Evolutionary conservation across 2,797 vertebrate genomes (phyloP).

Genomic region (Oryzias dopingdopingensis): DNA sequence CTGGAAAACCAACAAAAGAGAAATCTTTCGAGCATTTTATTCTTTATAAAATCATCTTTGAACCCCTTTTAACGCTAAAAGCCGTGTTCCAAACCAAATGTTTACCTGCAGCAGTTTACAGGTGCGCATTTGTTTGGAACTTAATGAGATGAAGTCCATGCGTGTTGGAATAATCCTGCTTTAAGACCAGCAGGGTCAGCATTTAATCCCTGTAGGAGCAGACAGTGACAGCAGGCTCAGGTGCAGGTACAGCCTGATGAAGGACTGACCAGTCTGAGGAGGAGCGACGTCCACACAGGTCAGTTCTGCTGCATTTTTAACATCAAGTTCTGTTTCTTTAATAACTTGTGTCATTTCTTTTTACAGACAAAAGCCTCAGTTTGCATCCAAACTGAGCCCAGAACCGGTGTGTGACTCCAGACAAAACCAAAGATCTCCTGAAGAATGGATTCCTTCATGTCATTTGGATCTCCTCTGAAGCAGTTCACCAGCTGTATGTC

Average conservation of each 20-base stretch:
- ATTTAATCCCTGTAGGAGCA: constrained; percentile 54
- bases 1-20: no score
- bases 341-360: not conserved
- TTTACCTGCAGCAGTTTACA: constrained; percentile 6
- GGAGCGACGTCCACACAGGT: constrained; percentile 26
- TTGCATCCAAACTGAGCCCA: not conserved
- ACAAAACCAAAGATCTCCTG: not conserved
- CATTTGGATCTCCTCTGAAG: constrained; percentile 70
- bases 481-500: constrained; percentile 73
- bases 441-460: constrained; percentile 74
- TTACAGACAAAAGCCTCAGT: constrained; percentile 22
- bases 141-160: constrained; percentile 59
- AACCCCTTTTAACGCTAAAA: no score
- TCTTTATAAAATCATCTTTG: no score
- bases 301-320: constrained; percentile 12
- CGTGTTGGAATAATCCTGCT: constrained; percentile 57
- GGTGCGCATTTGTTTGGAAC: constrained; percentile 17
- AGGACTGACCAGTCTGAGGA: not conserved
- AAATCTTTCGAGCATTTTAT: no score
- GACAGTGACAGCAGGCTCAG: constrained; percentile 7
- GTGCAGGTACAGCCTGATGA: constrained; percentile 1
- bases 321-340: not conserved
- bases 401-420: not conserved
- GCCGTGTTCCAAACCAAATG: no score
- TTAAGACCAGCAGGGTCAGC: constrained; percentile 33